Conservation (phyloP, 2,113 vertebrate species). For the Mystacornis crossleyi region DNA sequence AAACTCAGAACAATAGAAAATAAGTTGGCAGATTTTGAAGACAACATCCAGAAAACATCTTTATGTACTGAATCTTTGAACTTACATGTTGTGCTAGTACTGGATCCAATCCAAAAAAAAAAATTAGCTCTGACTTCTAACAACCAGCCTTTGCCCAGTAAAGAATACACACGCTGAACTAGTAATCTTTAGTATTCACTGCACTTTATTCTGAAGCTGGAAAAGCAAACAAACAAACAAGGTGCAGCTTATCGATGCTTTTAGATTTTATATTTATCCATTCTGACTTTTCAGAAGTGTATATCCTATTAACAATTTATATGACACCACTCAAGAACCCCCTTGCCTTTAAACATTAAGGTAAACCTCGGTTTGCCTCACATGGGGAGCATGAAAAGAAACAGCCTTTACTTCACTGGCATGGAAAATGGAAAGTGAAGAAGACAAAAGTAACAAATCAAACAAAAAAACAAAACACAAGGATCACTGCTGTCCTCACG, state of each 20-base stretch:
- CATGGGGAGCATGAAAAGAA: background rate
- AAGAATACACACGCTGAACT: background rate
- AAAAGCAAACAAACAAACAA: conserved; percentile 5
- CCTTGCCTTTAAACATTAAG: background rate
- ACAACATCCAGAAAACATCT: conserved; percentile 25
- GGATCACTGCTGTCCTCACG: background rate
- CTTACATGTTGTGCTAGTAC: background rate
- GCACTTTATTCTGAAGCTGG: background rate
- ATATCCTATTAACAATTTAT: background rate
- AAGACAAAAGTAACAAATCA: background rate
- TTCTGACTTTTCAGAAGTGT: background rate
- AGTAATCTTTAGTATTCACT: background rate
- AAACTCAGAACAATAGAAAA: conserved; percentile 15
- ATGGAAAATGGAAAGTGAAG: background rate
- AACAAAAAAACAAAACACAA: background rate
- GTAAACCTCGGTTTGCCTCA: background rate
- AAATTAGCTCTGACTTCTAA: background rate
- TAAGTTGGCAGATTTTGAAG: conserved; percentile 27
- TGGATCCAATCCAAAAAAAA: background rate
- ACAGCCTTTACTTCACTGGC: background rate
- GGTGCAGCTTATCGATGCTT: background rate
- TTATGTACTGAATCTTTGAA: conserved; percentile 26
- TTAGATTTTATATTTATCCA: background rate
- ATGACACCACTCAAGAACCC: background rate
- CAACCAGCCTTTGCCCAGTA: background rate